Conservation (phyloP, 2,797 vertebrate genomes). For the Crax fasciolata region DNA sequence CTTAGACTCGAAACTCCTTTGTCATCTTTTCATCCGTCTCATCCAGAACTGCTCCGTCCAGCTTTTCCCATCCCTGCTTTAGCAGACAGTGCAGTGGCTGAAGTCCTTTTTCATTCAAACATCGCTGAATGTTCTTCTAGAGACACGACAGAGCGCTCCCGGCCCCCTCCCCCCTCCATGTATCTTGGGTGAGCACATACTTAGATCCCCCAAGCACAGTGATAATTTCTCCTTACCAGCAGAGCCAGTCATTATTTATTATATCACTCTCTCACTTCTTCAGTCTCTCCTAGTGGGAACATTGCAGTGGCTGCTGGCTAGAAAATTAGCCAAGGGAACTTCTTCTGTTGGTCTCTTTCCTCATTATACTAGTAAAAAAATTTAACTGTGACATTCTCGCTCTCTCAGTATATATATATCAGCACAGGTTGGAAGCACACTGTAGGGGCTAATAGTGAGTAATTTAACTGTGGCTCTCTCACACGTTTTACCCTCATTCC, state of each 20-base stretch:
- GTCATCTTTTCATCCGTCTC: neutral
- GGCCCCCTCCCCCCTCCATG: neutral
- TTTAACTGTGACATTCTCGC: conserved; percentile 81
- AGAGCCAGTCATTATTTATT: conserved; percentile 84
- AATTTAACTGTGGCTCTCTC: conserved; percentile 78
- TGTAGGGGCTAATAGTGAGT: conserved; percentile 82
- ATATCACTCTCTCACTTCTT: conserved; percentile 79
- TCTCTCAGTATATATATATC: conserved; percentile 68
- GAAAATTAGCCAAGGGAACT: conserved; percentile 85
- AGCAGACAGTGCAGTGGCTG: conserved; percentile 27
- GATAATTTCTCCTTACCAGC: conserved; percentile 82
- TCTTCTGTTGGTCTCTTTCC: conserved; percentile 81
- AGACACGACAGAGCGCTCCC: neutral
- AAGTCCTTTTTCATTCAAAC: conserved; percentile 66
- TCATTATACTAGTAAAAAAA: conserved; percentile 85
- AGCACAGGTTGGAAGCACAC: conserved; percentile 78
- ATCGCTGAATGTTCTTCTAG: conserved; percentile 17
- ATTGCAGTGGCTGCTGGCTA: conserved; percentile 80
- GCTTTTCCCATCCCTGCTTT: neutral
- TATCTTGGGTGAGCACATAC: conserved; percentile 68
- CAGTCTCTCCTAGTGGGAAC: conserved; percentile 82
- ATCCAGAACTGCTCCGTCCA: neutral
- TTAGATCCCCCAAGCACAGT: conserved; percentile 80
- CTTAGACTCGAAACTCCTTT: neutral
- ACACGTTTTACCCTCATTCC: conserved; percentile 72